Conservation (phyloP, 1,140 invertebrate species). For the Atopsyche davidsoni region DNA sequence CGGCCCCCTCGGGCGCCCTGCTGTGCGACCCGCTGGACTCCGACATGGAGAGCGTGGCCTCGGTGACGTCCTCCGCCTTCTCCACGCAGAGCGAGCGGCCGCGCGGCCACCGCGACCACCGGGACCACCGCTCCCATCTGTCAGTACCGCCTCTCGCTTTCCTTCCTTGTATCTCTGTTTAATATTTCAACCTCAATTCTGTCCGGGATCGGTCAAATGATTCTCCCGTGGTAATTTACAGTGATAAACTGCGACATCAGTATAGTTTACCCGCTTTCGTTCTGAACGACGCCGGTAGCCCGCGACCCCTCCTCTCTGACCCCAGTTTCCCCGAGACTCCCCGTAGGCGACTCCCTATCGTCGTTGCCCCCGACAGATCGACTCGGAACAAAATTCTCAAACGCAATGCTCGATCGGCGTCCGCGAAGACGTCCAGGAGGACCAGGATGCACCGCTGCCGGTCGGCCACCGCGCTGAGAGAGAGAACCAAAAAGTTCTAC, state of each 20-base stretch:
- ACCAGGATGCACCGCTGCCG: conserved; percentile 12
- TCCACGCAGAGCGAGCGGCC: conserved; percentile 87
- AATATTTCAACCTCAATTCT: too few species aligned
- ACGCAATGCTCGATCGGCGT: too few species aligned
- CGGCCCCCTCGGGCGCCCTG: conserved; percentile 54
- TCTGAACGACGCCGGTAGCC: background rate
- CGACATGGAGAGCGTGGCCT: conserved; percentile 82
- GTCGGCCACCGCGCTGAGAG: conserved; percentile 22
- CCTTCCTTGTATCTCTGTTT: too few species aligned
- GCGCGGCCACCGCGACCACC: conserved; percentile 49
- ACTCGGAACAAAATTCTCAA: conserved; percentile 2
- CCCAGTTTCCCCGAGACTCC: background rate
- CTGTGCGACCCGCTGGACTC: conserved; percentile 71
- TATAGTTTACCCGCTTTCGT: conserved; percentile 16
- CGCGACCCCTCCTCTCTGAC: background rate
- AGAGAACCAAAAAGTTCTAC: conserved; percentile 25
- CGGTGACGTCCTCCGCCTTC: conserved; percentile 83
- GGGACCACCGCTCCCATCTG: conserved; percentile 12
- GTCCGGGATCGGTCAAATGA: background rate
- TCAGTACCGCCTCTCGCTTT: too few species aligned
- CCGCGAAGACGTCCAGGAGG: conserved; percentile 9
- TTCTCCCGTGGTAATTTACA: conserved; percentile 14
- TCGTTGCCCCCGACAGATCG: conserved; percentile 23
- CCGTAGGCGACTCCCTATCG: conserved; percentile 12
- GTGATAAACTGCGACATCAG: conserved; percentile 12